These are phyloP conservation scores for Serripes groenlandicus DNA, from an alignment of 2,888 invertebrate species.

Conservation along the genomic window DNA sequence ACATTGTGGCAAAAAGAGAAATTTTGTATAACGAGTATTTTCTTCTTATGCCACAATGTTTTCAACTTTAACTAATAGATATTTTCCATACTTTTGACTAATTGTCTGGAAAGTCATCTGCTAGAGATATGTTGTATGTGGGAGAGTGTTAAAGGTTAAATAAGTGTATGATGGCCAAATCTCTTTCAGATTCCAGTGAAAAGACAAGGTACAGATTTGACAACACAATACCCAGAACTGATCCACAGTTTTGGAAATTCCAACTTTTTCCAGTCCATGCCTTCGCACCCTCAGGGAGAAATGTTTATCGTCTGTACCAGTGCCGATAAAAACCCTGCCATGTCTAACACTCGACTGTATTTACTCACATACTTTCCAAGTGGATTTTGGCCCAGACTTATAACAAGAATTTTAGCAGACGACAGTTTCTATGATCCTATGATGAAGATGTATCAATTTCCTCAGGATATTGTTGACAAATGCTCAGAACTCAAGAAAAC, in stretches of 20 bases:
- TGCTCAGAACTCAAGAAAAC: conserved; percentile 68
- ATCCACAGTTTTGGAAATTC: conserved; percentile 13
- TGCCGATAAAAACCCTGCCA: conserved; percentile 74
- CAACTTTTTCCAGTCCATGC: conserved; percentile 1
- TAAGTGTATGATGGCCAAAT: background rate
- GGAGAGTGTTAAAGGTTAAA: background rate
- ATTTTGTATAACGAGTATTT: too few relatives aligned
- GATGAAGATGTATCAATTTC: conserved; percentile 71
- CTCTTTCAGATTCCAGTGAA: conserved; percentile 49
- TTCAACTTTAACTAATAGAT: too few relatives aligned
- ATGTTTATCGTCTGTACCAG: conserved; percentile 65
- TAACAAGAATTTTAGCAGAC: conserved; percentile 96
- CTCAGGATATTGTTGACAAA: conserved; percentile 66
- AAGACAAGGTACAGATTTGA: conserved; percentile 30
- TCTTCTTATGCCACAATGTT: too few relatives aligned
- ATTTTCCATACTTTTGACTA: too few relatives aligned
- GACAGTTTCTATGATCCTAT: conserved; percentile 83
- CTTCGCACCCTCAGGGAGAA: background rate
- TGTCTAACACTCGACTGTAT: conserved; percentile 86
- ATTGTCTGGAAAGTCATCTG: too few relatives aligned
- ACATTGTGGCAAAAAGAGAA: too few relatives aligned
- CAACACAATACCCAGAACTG: background rate
- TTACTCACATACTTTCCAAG: conserved; percentile 98
- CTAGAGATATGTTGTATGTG: too few relatives aligned
- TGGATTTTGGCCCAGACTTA: conserved; percentile 98